Evolutionary conservation across 2,797 vertebrate species (phyloP).

Genomic region (Anableps anableps): DNA sequence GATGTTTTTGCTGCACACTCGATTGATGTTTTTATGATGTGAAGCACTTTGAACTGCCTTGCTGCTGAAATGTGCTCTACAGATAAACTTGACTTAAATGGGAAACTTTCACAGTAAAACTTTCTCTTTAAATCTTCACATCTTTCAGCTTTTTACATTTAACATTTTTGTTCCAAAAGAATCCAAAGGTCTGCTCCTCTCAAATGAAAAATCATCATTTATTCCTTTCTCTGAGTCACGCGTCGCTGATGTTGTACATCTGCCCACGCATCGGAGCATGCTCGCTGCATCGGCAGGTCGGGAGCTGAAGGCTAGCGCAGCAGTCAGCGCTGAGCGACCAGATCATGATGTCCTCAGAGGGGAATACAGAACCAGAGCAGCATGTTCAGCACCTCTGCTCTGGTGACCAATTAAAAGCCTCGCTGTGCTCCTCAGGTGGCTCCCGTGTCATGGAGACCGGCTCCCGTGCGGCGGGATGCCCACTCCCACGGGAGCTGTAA

Average conservation of each 20-base stretch:
- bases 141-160: not conserved
- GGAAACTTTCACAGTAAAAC: no score
- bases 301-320: conserved; percentile 28
- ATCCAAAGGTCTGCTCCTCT: not conserved
- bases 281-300: conserved; percentile 30
- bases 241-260: conserved; percentile 28
- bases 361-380: conserved; percentile 2
- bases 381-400: not conserved
- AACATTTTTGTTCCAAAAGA: not conserved
- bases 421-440: conserved; percentile 58
- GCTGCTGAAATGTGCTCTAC: no score
- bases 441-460: conserved; percentile 71
- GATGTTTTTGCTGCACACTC: no score
- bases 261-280: conserved; percentile 25
- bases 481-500: conserved; percentile 69
- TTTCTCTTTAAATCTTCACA: not conserved
- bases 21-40: no score
- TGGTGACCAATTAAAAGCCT: conserved; percentile 53
- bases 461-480: conserved; percentile 47
- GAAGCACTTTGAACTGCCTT: no score
- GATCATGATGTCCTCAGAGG: conserved; percentile 8
- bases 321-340: conserved; percentile 19
- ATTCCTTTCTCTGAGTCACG: not conserved
- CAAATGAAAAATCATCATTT: not conserved
- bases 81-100: no score